phyloP scores from a whole-genome alignment of 2,113 vertebrate genomes.

The Campylorhamphus procurvoides region DNA sequence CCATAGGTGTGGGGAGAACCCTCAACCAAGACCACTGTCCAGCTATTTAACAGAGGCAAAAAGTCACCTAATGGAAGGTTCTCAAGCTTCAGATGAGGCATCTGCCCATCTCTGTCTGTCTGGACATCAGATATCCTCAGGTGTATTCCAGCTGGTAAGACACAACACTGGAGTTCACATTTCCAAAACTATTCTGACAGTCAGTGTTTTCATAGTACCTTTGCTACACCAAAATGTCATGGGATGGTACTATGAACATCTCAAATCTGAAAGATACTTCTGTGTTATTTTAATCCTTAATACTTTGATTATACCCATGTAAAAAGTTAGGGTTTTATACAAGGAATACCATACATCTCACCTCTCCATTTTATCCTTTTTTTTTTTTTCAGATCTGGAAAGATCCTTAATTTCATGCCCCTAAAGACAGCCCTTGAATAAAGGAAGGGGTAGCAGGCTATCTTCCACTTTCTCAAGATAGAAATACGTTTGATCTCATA shows the following conservation, averaged over 20 bases:
- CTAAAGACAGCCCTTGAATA: not conserved
- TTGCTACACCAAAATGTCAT: not conserved
- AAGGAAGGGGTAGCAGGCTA: not conserved
- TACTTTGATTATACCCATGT: not conserved
- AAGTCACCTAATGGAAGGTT: not conserved
- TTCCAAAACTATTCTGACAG: not conserved
- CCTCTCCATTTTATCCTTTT: not conserved
- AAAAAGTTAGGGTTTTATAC: not conserved
- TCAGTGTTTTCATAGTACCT: not conserved
- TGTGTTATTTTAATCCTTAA: not conserved
- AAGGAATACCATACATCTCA: not conserved
- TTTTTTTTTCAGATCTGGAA: not conserved
- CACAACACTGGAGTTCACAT: not conserved
- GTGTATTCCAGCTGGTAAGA: not conserved
- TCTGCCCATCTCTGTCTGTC: not conserved
- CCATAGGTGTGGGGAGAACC: accelerated
- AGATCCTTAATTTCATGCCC: not conserved
- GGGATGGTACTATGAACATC: not conserved
- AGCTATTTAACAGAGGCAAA: not conserved
- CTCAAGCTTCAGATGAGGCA: not conserved
- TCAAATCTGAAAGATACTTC: not conserved
- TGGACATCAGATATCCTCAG: not conserved
- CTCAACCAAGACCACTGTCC: no score
- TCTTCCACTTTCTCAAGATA: not conserved
- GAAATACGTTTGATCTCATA: not conserved